These are phyloP conservation scores for Halichoerus grypus DNA, from an alignment of 2,113 vertebrate genomes.

Conservation along the genomic window DNA sequence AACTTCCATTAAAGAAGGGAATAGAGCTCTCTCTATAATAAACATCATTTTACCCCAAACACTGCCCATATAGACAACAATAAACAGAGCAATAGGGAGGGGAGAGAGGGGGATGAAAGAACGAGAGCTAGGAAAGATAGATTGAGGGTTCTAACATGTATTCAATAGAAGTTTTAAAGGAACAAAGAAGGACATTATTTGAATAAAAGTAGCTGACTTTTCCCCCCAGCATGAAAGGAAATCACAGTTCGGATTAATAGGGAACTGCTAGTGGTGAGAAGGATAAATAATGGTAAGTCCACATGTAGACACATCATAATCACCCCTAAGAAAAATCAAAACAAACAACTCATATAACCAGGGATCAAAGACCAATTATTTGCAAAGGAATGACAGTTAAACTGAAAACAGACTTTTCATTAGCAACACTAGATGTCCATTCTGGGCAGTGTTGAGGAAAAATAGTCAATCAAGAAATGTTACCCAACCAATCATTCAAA, in stretches of 20 bases:
- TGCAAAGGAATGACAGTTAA: background rate
- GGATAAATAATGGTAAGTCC: background rate
- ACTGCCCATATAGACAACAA: background rate
- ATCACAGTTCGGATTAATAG: background rate
- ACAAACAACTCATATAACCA: background rate
- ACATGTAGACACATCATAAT: background rate
- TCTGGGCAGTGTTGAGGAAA: background rate
- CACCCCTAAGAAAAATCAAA: background rate
- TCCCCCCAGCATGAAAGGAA: background rate
- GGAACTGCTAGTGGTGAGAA: background rate
- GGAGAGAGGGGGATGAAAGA: background rate
- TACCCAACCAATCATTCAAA: background rate
- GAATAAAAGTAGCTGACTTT: background rate
- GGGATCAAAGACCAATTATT: background rate
- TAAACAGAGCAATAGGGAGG: background rate
- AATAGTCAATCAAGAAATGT: background rate
- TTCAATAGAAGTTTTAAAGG: background rate
- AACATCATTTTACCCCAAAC: background rate
- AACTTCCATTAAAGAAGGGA: background rate
- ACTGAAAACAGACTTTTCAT: background rate
- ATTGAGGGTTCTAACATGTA: background rate
- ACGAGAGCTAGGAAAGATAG: background rate
- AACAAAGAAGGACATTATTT: background rate
- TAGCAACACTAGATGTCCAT: background rate
- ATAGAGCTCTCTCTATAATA: background rate